These are phyloP conservation scores for Paracyprichromis sp. DNA, from an alignment of 2,113 vertebrate species.

Conservation along the genomic window DNA sequence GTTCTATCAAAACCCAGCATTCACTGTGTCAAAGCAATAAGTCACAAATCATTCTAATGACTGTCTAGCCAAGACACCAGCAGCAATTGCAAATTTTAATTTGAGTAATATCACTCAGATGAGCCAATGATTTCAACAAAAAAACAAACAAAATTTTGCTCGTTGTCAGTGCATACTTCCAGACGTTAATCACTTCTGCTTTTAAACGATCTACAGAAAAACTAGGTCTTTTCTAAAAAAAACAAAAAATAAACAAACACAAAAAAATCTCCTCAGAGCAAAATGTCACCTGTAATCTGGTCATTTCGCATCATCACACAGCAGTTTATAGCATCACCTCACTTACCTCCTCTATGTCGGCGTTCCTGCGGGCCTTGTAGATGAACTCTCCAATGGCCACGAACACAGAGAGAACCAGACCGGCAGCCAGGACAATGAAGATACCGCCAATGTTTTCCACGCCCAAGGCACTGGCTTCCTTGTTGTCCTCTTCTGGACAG, in stretches of 20 bases:
- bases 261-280: background rate
- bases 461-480: constrained; percentile 90
- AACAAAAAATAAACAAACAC: no score
- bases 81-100: background rate
- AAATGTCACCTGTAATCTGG: background rate
- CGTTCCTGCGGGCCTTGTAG: constrained; percentile 89
- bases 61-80: background rate
- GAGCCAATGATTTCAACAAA: background rate
- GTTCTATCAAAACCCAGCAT: background rate
- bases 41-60: background rate
- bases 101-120: background rate
- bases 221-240: background rate
- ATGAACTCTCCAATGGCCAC: constrained; percentile 97
- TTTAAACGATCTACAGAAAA: background rate
- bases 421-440: constrained; percentile 94
- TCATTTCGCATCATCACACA: background rate
- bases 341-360: constrained; percentile 91
- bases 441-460: constrained; percentile 98
- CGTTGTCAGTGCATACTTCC: background rate
- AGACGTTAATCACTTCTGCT: background rate
- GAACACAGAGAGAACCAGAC: constrained; percentile 91
- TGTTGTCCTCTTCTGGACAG: constrained; percentile 93
- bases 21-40: background rate
- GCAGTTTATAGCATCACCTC: background rate
- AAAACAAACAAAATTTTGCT: background rate